Evolutionary conservation across 2,797 vertebrate species (phyloP), one percentile per base, ranked within the genome.

Genomic region (Typhlichthys eigenmanni): DNA sequence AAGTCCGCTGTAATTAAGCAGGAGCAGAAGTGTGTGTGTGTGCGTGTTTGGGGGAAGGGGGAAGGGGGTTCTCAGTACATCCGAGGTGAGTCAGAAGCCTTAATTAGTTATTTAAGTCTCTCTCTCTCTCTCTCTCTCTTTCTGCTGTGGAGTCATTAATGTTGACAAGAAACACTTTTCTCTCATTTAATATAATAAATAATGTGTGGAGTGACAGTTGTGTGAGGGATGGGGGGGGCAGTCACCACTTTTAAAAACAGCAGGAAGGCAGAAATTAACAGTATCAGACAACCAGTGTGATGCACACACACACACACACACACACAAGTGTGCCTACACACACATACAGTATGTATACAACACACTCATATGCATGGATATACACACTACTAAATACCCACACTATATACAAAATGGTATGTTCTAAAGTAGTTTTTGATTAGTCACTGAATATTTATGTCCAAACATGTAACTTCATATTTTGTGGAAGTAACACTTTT

Each of bases 121-220:
- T 71, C 69, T 75, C 75, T 62, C 17, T 17, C 17, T 17, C 17
- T 17, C 72, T 61, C 64, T 75, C 2, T 58, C 69, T 64, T 75
- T 69, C 73, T 58, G 29, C 32, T 13, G 58, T 69, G 68, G 69
- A 85, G 85, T 89, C 88, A 90, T 90, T 92, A 88, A 90, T 86
- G 85, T 83, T 45, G 76, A 71, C 84, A 79, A 24, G 62, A 80
- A 88, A 89, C 75, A 80, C 83, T 89, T 87, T 88, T 83, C 80
- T 85, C 75, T 82, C 81, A 85, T 92, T 89, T 87, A 80, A 85
- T 81, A 72, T 69, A 53, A 85, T 87, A 89, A 91, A 89, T 91
- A 90, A 92, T 86, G 83, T 77, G 84, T 80, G 78, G 79, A 82
- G 72, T 86, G 87, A 91, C 89, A 87, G 80, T 75, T 45, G 64